Percentiles rank a stretch among this genome's conserved stretches.
Evolutionary conservation across 2,888 invertebrate genomes (phyloP).

Genomic region (Bombylius major): DNA sequence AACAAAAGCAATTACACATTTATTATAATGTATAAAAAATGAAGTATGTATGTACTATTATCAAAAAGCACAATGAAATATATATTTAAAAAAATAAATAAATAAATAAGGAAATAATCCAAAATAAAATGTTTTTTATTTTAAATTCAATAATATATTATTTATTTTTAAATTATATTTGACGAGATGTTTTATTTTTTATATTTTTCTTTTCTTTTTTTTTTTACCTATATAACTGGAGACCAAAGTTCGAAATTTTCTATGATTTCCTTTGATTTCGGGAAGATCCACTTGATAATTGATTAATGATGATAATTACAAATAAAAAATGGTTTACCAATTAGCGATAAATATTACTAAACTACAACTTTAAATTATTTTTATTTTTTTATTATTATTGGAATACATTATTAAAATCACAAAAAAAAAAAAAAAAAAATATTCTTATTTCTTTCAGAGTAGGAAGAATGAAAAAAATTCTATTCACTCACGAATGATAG

Average conservation of each 20-base stretch:
- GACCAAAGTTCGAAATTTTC: conserved; percentile 99
- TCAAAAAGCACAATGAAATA: no score
- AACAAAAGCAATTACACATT: no score
- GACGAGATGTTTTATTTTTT: not conserved
- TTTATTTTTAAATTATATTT: not conserved
- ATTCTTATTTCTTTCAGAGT: no score
- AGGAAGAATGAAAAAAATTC: no score
- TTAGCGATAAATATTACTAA: not conserved
- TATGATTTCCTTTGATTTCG: conserved; percentile 96
- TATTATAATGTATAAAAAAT: no score
- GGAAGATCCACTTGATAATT: conserved; percentile 81
- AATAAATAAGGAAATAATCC: not conserved
- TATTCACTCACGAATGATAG: no score
- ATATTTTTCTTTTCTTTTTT: no score
- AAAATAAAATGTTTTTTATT: not conserved
- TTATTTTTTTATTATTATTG: not conserved
- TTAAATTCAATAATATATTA: no score
- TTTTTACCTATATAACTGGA: conserved; percentile 95
- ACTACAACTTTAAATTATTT: conserved; percentile 1
- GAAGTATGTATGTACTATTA: no score
- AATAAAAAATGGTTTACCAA: conserved; percentile 1
- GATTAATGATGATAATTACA: conserved; percentile 35
- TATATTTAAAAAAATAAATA: no score
- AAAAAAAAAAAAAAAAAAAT: no score
- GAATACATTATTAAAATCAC: no score